phyloP scores from a whole-genome alignment of 2,888 invertebrate genomes.

The Leptopilina drosophilae region DNA sequence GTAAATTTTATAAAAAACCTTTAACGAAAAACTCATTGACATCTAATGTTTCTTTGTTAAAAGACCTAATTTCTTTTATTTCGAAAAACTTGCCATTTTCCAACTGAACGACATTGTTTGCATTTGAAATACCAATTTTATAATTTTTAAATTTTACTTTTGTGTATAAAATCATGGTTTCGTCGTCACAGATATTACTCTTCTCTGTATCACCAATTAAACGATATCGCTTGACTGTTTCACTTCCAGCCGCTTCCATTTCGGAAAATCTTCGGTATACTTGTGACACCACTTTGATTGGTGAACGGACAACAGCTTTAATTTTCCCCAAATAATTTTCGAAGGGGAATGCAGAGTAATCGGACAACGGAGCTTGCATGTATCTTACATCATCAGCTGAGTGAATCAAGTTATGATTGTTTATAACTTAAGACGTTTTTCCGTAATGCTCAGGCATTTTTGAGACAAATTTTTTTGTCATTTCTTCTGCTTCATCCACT shows the following conservation, averaged over 20 bases:
- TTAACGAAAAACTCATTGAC: background rate
- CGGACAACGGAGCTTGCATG: background rate
- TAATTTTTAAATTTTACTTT: background rate
- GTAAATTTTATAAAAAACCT: background rate
- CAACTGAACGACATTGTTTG: background rate
- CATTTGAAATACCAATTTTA: constrained; percentile 11
- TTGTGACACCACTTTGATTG: background rate
- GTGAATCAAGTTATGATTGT: constrained; percentile 42
- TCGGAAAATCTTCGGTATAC: constrained; percentile 1
- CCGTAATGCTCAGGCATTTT: background rate
- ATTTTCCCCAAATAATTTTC: constrained; percentile 45
- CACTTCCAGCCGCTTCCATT: background rate
- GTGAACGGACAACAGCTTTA: constrained; percentile 26
- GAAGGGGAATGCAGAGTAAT: constrained; percentile 45
- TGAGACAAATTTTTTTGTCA: background rate
- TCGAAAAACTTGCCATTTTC: background rate
- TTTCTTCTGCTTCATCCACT: constrained; percentile 12
- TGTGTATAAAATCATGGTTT: background rate
- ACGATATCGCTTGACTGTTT: background rate
- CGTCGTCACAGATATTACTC: background rate
- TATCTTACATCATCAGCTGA: constrained; percentile 42
- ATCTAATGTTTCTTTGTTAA: background rate
- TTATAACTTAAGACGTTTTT: constrained; percentile 8
- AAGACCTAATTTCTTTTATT: background rate
- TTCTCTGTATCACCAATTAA: background rate